Evolutionary conservation across 2,797 vertebrate genomes (phyloP).

Genomic region (Gila robusta): DNA sequence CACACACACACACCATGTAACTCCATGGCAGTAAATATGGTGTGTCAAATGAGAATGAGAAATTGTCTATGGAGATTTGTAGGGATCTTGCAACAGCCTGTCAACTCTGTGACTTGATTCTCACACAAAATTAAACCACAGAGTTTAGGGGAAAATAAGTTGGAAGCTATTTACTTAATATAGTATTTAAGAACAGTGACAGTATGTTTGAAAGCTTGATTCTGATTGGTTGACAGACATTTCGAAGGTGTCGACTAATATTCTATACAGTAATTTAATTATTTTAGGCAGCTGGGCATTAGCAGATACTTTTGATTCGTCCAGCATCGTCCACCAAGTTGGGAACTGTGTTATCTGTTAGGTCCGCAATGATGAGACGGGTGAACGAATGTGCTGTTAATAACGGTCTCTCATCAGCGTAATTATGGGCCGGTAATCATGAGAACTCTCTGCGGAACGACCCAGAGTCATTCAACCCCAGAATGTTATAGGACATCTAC

Average conservation of each 20-base stretch:
- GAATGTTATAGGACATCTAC: constrained; percentile 4
- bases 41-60: constrained; percentile 48
- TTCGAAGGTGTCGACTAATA: not conserved
- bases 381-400: constrained; percentile 38
- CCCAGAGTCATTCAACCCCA: constrained; percentile 19
- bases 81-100: constrained; percentile 26
- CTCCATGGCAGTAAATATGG: constrained; percentile 35
- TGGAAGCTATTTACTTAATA: constrained; percentile 1
- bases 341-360: constrained; percentile 16
- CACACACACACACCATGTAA: constrained; percentile 39
- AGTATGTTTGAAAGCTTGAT: not conserved
- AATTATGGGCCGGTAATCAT: constrained; percentile 30
- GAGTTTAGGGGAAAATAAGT: constrained; percentile 5
- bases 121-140: constrained; percentile 12
- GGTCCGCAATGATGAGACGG: constrained; percentile 18
- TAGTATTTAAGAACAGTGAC: not conserved
- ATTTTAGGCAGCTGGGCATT: not conserved
- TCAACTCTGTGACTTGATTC: constrained; percentile 41
- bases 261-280: not conserved
- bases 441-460: not conserved
- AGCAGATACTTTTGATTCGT: not conserved
- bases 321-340: not conserved
- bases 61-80: constrained; percentile 44
- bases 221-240: not conserved
- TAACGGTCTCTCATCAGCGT: constrained; percentile 6